These are phyloP conservation scores for Acanthosoma haemorrhoidale DNA, from an alignment of 2,888 invertebrate genomes.

Conservation along the genomic window DNA sequence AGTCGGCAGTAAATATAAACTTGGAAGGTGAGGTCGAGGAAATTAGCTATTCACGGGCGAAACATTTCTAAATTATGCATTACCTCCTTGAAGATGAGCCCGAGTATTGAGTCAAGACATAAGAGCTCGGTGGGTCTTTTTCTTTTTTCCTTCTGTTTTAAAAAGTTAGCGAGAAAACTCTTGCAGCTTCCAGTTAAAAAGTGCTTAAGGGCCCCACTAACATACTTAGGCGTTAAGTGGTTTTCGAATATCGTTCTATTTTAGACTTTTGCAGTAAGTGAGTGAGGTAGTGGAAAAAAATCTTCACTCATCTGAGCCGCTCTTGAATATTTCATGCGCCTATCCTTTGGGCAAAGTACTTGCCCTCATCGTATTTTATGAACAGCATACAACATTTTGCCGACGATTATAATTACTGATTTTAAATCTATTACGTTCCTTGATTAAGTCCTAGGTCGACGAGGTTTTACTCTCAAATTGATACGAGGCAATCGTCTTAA, in stretches of 20 bases:
- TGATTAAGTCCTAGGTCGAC: no score
- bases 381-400: no score
- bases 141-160: background rate
- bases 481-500: no score
- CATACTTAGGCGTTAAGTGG: slow-evolving; percentile 8
- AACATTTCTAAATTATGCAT: slow-evolving; percentile 8
- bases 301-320: no score
- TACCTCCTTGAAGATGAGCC: background rate
- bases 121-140: background rate
- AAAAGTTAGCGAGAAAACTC: background rate
- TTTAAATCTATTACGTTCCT: no score
- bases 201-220: background rate
- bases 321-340: no score
- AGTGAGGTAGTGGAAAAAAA: no score
- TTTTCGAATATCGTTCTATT: slow-evolving; percentile 9
- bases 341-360: no score
- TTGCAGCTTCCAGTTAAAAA: background rate
- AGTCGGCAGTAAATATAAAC: background rate
- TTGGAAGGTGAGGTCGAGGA: background rate
- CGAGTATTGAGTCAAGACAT: slow-evolving; percentile 2
- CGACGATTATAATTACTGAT: no score
- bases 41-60: background rate
- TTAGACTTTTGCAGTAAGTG: no score
- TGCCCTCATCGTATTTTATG: no score
- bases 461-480: no score